Evolutionary conservation across 1,140 invertebrate genomes (phyloP).

Genomic region (Leptinotarsa lineolata): DNA sequence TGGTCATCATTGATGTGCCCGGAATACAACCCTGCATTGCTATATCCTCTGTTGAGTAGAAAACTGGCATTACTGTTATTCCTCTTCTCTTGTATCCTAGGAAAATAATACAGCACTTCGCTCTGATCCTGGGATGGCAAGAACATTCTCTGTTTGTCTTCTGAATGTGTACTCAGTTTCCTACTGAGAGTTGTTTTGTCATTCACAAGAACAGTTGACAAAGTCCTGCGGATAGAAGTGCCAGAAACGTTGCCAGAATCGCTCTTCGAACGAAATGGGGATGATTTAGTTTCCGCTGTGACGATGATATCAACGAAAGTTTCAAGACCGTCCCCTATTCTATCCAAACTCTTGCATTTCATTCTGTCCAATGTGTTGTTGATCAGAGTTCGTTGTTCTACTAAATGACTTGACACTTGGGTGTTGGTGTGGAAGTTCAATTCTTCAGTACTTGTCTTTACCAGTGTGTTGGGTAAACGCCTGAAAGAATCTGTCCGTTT

Average conservation of each 20-base stretch:
- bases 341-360: slow-evolving; percentile 75
- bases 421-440: slow-evolving; percentile 35
- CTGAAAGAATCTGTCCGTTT: slow-evolving; percentile 43
- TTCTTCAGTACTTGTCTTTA: neutral
- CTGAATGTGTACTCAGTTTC: slow-evolving; percentile 37
- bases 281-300: slow-evolving; percentile 56
- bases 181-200: slow-evolving; percentile 32
- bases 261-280: slow-evolving; percentile 50
- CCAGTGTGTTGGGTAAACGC: slow-evolving; percentile 23
- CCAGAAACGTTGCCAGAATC: slow-evolving; percentile 51
- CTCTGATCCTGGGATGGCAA: slow-evolving; percentile 43
- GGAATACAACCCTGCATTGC: slow-evolving; percentile 66
- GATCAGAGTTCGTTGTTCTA: slow-evolving; percentile 50
- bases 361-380: slow-evolving; percentile 54
- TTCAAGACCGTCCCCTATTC: slow-evolving; percentile 75
- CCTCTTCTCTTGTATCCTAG: slow-evolving; percentile 49
- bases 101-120: slow-evolving; percentile 52
- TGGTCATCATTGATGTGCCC: slow-evolving; percentile 60
- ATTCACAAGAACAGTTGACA: slow-evolving; percentile 44
- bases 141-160: slow-evolving; percentile 55
- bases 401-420: slow-evolving; percentile 30
- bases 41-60: slow-evolving; percentile 64
- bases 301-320: slow-evolving; percentile 73
- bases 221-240: slow-evolving; percentile 38
- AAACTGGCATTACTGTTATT: slow-evolving; percentile 58